phyloP scores from a whole-genome alignment of 2,797 vertebrate genomes.

The Eidolon dupreanum region DNA sequence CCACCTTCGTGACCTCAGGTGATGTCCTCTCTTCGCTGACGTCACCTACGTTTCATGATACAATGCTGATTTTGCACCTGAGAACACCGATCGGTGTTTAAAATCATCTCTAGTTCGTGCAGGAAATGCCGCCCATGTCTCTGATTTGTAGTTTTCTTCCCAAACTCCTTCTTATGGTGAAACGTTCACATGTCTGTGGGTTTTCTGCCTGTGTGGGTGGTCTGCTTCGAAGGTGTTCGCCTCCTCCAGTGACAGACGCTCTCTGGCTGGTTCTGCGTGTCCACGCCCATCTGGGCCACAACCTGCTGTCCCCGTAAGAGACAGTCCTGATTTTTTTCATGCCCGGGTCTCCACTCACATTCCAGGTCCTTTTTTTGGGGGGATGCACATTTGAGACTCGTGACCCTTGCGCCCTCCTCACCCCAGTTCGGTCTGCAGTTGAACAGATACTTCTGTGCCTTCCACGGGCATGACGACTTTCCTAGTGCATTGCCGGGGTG shows the following conservation, averaged over 20 bases:
- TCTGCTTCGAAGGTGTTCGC: no score
- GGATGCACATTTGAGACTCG: not conserved
- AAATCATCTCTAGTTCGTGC: not conserved
- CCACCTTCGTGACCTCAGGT: accelerated
- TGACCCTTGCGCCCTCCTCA: not conserved
- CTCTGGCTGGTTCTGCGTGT: accelerated
- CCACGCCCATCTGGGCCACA: accelerated
- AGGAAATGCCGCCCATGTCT: not conserved
- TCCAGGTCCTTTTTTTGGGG: no score
- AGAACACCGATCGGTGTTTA: not conserved
- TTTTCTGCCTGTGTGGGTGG: not conserved
- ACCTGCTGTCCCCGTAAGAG: accelerated
- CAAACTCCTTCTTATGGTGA: not conserved
- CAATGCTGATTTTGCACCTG: not conserved
- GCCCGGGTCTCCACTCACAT: no score
- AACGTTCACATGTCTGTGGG: accelerated
- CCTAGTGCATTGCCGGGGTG: not conserved
- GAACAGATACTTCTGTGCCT: accelerated
- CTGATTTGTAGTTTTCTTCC: not conserved
- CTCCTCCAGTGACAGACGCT: not conserved
- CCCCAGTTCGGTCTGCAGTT: not conserved
- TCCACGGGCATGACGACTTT: accelerated
- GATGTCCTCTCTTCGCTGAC: accelerated
- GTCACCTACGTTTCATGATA: not conserved
- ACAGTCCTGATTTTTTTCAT: accelerated